Percentiles rank a stretch among this genome's conserved stretches.
Evolutionary conservation across 2,888 invertebrate species (phyloP).

Genomic region (Pocota personata): DNA sequence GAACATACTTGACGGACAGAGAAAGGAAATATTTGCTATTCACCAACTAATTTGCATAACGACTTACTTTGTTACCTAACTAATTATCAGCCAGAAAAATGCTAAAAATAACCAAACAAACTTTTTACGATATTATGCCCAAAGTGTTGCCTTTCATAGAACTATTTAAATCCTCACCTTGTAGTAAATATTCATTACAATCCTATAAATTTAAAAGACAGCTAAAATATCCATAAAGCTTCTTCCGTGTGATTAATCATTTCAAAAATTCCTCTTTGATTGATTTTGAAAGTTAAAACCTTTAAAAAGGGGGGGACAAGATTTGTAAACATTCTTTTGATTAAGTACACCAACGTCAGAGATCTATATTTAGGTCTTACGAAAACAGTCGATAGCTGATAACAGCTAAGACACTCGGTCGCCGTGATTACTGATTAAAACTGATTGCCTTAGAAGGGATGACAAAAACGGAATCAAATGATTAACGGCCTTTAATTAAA

Average conservation of each 20-base stretch:
- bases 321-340: constrained; percentile 31
- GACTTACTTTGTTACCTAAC: constrained; percentile 52
- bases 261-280: not conserved
- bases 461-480: constrained; percentile 29
- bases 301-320: not conserved
- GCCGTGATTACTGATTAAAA: constrained; percentile 49
- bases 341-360: constrained; percentile 33
- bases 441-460: constrained; percentile 30
- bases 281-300: constrained; percentile 18
- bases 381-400: constrained; percentile 20
- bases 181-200: not conserved
- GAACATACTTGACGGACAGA: constrained; percentile 1
- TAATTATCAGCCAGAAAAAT: constrained; percentile 67
- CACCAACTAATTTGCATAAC: constrained; percentile 62
- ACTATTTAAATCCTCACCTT: not conserved
- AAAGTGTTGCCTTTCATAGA: constrained; percentile 9
- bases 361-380: constrained; percentile 40
- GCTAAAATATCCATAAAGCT: not conserved
- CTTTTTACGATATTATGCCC: constrained; percentile 13
- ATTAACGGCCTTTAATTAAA: constrained; percentile 63
- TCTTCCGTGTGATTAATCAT: constrained; percentile 15
- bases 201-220: not conserved
- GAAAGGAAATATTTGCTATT: constrained; percentile 36
- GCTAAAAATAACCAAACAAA: constrained; percentile 13
- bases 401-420: constrained; percentile 50